phyloP scores from a whole-genome alignment of 2,113 vertebrate genomes.

The Piliocolobus tephrosceles region DNA sequence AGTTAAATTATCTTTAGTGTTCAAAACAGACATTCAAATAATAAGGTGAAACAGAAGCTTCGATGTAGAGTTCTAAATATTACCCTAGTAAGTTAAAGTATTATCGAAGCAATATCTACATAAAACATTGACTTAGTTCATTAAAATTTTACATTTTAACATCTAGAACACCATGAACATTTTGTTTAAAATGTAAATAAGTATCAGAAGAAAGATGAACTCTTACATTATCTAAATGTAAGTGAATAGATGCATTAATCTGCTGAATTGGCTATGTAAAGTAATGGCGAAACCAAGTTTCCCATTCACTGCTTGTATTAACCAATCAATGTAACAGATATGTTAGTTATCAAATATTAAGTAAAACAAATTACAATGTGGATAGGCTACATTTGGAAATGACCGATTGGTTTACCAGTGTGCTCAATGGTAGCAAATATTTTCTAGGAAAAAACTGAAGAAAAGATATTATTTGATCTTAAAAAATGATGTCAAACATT shows the following conservation, averaged over 20 bases:
- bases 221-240: not conserved
- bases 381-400: not conserved
- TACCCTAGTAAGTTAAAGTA: not conserved
- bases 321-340: not conserved
- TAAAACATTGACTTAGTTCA: not conserved
- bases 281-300: not conserved
- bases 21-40: not conserved
- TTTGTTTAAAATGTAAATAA: not conserved
- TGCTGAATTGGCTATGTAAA: not conserved
- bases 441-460: not conserved
- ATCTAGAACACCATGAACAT: not conserved
- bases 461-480: not conserved
- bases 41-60: not conserved
- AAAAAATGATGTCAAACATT: not conserved
- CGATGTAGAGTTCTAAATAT: not conserved
- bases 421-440: not conserved
- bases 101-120: not conserved
- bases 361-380: not conserved
- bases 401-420: not conserved
- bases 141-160: not conserved
- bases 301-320: not conserved
- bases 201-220: not conserved
- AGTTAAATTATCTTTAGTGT: not conserved
- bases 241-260: not conserved
- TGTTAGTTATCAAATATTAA: not conserved